These are phyloP conservation scores for Fragum sueziense DNA, from an alignment of 2,888 invertebrate genomes.

Conservation along the genomic window DNA sequence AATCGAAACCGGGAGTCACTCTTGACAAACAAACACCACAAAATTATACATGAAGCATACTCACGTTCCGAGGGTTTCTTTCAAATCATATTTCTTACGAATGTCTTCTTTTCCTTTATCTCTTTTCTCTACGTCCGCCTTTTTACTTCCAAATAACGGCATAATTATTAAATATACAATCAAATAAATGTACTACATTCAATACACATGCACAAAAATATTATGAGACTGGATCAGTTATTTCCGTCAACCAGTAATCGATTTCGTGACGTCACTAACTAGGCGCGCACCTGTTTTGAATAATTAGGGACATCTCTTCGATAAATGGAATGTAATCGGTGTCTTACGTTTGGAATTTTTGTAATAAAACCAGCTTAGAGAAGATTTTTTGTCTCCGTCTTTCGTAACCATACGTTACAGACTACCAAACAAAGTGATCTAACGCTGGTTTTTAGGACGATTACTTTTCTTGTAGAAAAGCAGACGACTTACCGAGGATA, in stretches of 20 bases:
- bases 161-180: slow-evolving; percentile 49
- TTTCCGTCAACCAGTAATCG: slow-evolving; percentile 56
- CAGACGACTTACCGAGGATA: background rate
- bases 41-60: slow-evolving; percentile 53
- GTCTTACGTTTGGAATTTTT: background rate
- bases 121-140: slow-evolving; percentile 73
- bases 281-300: slow-evolving; percentile 58
- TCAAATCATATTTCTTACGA: slow-evolving; percentile 74
- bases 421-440: too few species aligned
- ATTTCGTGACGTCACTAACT: slow-evolving; percentile 67
- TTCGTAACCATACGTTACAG: background rate
- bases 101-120: slow-evolving; percentile 72
- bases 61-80: slow-evolving; percentile 78
- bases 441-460: too few species aligned
- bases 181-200: slow-evolving; percentile 25
- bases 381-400: background rate
- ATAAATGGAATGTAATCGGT: slow-evolving; percentile 10
- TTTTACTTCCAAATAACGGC: slow-evolving; percentile 76
- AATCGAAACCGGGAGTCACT: slow-evolving; percentile 3
- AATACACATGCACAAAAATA: slow-evolving; percentile 28
- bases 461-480: too few species aligned
- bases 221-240: slow-evolving; percentile 16
- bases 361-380: background rate
- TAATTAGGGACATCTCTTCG: slow-evolving; percentile 17
- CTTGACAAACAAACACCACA: slow-evolving; percentile 8